Evolutionary conservation across 2,888 invertebrate species (phyloP).

Genomic region (Drymonia ruficornis): DNA sequence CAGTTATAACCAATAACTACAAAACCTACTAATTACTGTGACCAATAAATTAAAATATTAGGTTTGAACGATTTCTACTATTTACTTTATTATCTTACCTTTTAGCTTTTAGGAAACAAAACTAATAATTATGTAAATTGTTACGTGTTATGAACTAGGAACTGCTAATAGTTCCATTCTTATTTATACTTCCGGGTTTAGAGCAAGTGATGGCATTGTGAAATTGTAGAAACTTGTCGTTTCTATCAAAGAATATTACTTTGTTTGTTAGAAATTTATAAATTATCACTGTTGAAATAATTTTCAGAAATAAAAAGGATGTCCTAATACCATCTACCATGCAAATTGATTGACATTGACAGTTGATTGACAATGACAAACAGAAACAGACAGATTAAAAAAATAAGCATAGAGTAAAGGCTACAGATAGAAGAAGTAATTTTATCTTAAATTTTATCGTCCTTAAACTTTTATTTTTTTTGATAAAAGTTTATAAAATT

Average conservation of each 20-base stretch:
- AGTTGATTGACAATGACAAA: too few species aligned
- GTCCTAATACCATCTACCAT: neutral
- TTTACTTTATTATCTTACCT: conserved; percentile 40
- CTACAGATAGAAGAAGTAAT: too few species aligned
- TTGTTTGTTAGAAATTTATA: neutral
- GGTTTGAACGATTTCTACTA: too few species aligned
- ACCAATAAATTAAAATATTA: too few species aligned
- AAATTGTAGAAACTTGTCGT: neutral
- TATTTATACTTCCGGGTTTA: conserved; percentile 9
- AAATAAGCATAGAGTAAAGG: too few species aligned
- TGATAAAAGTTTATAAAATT: too few species aligned
- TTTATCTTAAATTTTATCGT: too few species aligned
- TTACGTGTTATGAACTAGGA: conserved; percentile 41
- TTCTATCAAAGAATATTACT: neutral
- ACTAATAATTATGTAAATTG: conserved; percentile 56
- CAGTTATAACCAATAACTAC: too few species aligned
- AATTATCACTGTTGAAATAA: neutral
- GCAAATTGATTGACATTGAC: too few species aligned
- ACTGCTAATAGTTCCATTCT: conserved; percentile 29
- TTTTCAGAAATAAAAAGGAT: neutral
- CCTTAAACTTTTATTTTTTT: too few species aligned
- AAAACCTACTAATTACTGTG: too few species aligned
- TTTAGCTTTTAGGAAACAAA: conserved; percentile 31
- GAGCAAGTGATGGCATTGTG: neutral
- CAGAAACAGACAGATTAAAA: too few species aligned